Evolutionary conservation across 1,140 invertebrate genomes (phyloP), one percentile per base, ranked within the genome.

Genomic region (Trichonephila clavipes): DNA sequence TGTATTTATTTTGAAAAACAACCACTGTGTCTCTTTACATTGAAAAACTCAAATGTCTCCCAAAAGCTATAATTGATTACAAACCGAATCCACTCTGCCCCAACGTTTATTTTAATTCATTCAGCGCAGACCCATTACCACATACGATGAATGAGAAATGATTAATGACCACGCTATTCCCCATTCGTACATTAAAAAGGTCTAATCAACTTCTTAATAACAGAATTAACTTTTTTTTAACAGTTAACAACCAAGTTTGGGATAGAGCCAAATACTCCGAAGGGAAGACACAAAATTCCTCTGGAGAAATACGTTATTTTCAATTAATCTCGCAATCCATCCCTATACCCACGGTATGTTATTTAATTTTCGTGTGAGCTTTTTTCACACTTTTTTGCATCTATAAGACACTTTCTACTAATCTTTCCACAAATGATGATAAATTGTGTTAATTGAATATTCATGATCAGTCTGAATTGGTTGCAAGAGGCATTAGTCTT

Each of bases 121-220:
- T 59, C 83, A 59, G 10, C 16, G 83, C 24, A 34, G 51, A 61
- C 61, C 58, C 44, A 85, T 85, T 85, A 61, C n/a, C 83, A 34
- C 83, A 59, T 18, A 21, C 58, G 44, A 85, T 59, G 58, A 61
- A 85, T 85, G 34, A 18, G 12, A 85, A 85, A 85, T 85, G 83
- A 85, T 85, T 85, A 85, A 85, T 85, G 83, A 85, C 7, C 2
- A 21, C 51, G n/a, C n/a, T n/a, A 85, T 85, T 85, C 51, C 58
- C 83, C 51, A 85, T 16, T 85, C 24, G 83, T 21, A 59, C 83
- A 85, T 85, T 85, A 85, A 44, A 85, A 85, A 61, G 58, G 83
- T 59, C 83, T 59, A 14, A 85, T 85, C 83, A 85, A 85, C 83
- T 85, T 85, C 83, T 85, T 59, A 85, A 85, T 85, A 85, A 61